Evolutionary conservation across 2,113 vertebrate genomes (phyloP), one percentile per base, ranked within the genome.

Genomic region (Dasypus novemcinctus): DNA sequence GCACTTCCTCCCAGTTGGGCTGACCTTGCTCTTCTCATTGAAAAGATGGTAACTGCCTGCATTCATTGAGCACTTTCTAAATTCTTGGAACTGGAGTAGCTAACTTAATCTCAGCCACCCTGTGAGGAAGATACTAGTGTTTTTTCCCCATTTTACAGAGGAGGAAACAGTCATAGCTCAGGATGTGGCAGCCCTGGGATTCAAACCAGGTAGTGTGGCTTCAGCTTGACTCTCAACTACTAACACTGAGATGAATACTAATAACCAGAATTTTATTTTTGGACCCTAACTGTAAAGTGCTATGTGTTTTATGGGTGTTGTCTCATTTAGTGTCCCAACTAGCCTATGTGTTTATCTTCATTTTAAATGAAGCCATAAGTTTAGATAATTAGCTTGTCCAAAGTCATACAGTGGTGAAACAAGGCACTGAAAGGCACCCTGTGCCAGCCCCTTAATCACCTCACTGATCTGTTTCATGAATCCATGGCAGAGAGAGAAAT

Each of bases 31-130:
- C 1, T 59, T 97, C 57, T 75, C 1, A 1, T 54, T 9, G 41
- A 87, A 27, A 90, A 81, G 59, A 76, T 23, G 59, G n/a, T 93
- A 61, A 17, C 46, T 64, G 23, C n/a, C n/a, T 15, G 79, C 33
- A 4, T 46, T 88, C 20, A n/a, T 7, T 31, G 21, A 93, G 29
- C 27, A 33, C 41, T 76, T 54, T 72, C 21, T 79, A 68, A 75
- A 41, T 69, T 49, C 81, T 66, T n/a, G 46, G 25, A 41, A 14
- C 36, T 23, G 21, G 7, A 36, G 68, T 31, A 21, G n/a, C 72
- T 90, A 72, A 87, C 78, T 91, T 41, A 85, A 92, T 31, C 18
- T 43, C 54, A 78, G 93, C 88, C 76, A 46, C 15, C 54, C 78
- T 43, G 4, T 52, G 54, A 74, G 15, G 10, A 68, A 85, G 36